Conservation (phyloP, 2,888 invertebrate species). For the Emmelina monodactyla region DNA sequence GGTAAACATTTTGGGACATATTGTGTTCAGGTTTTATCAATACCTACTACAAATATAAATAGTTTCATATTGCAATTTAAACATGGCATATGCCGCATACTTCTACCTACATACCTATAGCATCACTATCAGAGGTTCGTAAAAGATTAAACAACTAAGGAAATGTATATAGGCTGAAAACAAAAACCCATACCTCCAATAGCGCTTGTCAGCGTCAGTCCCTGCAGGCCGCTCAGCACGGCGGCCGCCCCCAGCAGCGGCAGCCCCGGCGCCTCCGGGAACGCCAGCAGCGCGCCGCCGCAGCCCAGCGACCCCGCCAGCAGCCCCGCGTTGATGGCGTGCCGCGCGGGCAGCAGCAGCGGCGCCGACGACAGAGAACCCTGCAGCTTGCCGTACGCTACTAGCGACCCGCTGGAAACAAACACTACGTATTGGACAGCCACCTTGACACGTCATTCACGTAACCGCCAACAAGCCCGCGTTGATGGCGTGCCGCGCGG, state of each 20-base stretch:
- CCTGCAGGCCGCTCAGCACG: constrained; percentile 80
- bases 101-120: too few relatives aligned
- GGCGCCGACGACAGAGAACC: constrained; percentile 83
- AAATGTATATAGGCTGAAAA: too few relatives aligned
- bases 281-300: constrained; percentile 70
- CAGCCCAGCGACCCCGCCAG: constrained; percentile 76
- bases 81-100: too few relatives aligned
- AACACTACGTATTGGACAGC: too few relatives aligned
- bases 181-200: constrained; percentile 82
- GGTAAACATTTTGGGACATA: too few relatives aligned
- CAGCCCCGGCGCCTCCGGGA: constrained; percentile 72
- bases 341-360: constrained; percentile 81
- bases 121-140: too few relatives aligned
- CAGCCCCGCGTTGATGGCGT: constrained; percentile 76
- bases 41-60: too few relatives aligned
- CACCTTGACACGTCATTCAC: too few relatives aligned
- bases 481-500: constrained; percentile 84
- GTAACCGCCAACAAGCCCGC: constrained; percentile 69
- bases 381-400: constrained; percentile 91
- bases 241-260: constrained; percentile 79
- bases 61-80: too few relatives aligned
- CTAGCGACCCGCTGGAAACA: constrained; percentile 80
- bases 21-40: too few relatives aligned
- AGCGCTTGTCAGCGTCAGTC: constrained; percentile 86
- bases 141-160: too few relatives aligned